Percentiles rank a stretch among this genome's conserved stretches.
Conservation (phyloP, 2,113 vertebrate genomes). For the Anser cygnoides region DNA sequence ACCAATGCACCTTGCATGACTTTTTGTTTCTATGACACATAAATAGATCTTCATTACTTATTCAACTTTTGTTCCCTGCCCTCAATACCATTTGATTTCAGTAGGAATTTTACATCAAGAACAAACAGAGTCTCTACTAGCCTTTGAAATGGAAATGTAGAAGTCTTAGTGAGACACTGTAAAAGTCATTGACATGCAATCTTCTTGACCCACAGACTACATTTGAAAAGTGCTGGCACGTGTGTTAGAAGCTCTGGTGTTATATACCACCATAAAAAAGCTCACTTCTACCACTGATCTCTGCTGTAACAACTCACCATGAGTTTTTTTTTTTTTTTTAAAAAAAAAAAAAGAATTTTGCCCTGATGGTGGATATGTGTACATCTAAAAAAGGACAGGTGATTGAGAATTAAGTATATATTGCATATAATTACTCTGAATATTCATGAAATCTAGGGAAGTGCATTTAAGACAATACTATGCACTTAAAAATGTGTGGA, state of each 20-base stretch:
- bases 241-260: neutral
- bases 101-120: constrained; percentile 20
- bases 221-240: neutral
- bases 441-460: neutral
- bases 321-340: neutral
- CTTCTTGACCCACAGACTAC: neutral
- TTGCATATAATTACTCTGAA: neutral
- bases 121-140: neutral
- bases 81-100: constrained; percentile 30
- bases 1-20: neutral
- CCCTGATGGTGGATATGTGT: neutral
- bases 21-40: neutral
- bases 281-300: neutral
- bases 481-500: neutral
- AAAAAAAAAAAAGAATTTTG: neutral
- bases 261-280: neutral
- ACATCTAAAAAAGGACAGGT: neutral
- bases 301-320: neutral
- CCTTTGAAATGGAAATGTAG: constrained; percentile 61
- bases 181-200: constrained; percentile 36
- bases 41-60: neutral
- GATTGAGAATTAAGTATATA: neutral
- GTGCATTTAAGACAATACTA: neutral
- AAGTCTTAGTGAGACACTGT: constrained; percentile 18
- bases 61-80: neutral